Percentiles rank a stretch among this genome's conserved stretches.
Conservation (phyloP, 2,888 invertebrate genomes). For the Caenorhabditis sp. region DNA sequence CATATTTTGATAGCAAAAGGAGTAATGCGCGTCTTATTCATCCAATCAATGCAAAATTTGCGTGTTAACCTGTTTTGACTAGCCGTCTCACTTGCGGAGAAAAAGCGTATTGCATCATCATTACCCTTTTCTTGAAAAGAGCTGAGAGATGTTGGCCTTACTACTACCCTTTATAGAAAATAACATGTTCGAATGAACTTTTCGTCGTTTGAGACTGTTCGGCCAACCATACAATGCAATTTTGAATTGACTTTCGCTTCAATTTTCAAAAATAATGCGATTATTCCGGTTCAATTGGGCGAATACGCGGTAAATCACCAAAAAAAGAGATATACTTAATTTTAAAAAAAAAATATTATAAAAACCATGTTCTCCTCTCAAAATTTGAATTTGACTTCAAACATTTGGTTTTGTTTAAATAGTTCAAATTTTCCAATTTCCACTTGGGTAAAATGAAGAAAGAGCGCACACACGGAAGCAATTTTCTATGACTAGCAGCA, state of each 20-base stretch:
- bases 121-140: background rate
- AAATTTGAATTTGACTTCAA: too few relatives aligned
- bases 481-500: slow-evolving; percentile 21
- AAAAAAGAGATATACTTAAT: background rate
- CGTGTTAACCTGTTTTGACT: slow-evolving; percentile 21
- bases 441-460: slow-evolving; percentile 7
- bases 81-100: background rate
- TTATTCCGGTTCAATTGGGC: slow-evolving; percentile 51
- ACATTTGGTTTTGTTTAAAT: too few relatives aligned
- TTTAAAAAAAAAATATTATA: background rate
- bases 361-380: background rate
- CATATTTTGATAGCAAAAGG: slow-evolving; percentile 14
- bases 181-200: background rate
- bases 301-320: slow-evolving; percentile 39
- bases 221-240: background rate
- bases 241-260: slow-evolving; percentile 16
- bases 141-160: background rate
- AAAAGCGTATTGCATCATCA: slow-evolving; percentile 24
- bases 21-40: slow-evolving; percentile 1
- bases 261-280: slow-evolving; percentile 46
- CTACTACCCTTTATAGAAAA: background rate
- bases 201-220: too few relatives aligned
- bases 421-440: background rate
- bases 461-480: slow-evolving; percentile 25
- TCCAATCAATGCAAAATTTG: background rate